Conservation (phyloP, 2,113 vertebrate species). For the Microtus ochrogaster region DNA sequence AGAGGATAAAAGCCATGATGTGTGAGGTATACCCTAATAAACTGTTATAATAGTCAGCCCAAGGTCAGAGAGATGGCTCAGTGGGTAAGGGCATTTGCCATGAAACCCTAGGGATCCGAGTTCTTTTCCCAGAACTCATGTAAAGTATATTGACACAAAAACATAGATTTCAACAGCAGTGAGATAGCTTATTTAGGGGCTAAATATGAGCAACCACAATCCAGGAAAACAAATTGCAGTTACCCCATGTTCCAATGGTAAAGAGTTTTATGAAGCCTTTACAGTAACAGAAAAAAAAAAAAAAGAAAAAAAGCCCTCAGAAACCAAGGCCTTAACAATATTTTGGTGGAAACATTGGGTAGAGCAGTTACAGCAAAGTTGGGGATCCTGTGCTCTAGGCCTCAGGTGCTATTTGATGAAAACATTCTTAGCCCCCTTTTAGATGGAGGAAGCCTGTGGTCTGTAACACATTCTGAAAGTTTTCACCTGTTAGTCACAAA, state of each 20-base stretch:
- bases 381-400: not conserved
- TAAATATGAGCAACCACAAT: not conserved
- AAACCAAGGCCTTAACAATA: not conserved
- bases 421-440: not conserved
- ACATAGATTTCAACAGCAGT: not conserved
- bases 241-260: not conserved
- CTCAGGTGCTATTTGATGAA: not conserved
- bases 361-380: not conserved
- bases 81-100: not conserved
- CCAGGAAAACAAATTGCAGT: not conserved
- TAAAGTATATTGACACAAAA: not conserved
- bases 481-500: not conserved
- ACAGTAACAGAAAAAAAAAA: not conserved
- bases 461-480: not conserved
- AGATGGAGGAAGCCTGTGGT: not conserved
- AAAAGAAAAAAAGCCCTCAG: not conserved
- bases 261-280: not conserved
- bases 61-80: not conserved
- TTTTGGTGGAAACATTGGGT: not conserved
- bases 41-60: not conserved
- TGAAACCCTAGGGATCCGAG: not conserved
- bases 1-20: too few species aligned
- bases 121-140: not conserved
- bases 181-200: not conserved
- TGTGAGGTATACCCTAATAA: not conserved